Evolutionary conservation across 2,888 invertebrate genomes (phyloP), one percentile per base, ranked within the genome.

Genomic region (Poecilobothrus nobilitatus): DNA sequence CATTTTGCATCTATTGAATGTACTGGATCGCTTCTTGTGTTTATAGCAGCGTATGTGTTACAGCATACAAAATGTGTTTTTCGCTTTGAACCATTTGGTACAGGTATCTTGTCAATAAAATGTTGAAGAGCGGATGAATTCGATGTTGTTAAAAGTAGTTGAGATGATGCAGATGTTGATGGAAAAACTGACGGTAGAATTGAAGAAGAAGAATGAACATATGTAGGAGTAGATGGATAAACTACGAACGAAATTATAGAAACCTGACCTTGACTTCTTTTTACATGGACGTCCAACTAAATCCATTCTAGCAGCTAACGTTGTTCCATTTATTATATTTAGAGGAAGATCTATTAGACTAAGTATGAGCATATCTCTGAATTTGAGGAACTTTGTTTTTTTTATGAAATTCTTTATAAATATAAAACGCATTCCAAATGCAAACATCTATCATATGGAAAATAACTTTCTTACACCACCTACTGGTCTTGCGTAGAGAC

Each of bases 401-500:
- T 15, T 22, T 10, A 15, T 63, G 22, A 27, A 18, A 63, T 67
- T 62, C 37, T 37, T 64, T 67, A 44, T 67, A 63, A 41, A 67
- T 20, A 22, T 64, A 66, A 44, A 66, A 66, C 21, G 64, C 15
- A 62, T 68, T 68, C 68, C 64, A 68, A 20, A 66, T 61, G 21
- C 44, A 63, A n/a, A 70, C 67, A 66, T 70, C 69, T 66, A 72
- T 67, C 41, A 71, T 66, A 66, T 71, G 69, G 70, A 73, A 73
- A 66, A 71, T 70, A 10, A 71, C 62, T 37, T 71, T 70, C 66
- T 72, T 71, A 61, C 71, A 71, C 71, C 71, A 72, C 53, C 71
- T 68, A 66, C 71, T 71, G 21, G 71, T 72, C 70, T 71, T 72
- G 64, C 70, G 68, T 33, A 70, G 70, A 21, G 64, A 67, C 63